Evolutionary conservation across 2,888 invertebrate genomes (phyloP).

Genomic region (Entomobrya proxima): DNA sequence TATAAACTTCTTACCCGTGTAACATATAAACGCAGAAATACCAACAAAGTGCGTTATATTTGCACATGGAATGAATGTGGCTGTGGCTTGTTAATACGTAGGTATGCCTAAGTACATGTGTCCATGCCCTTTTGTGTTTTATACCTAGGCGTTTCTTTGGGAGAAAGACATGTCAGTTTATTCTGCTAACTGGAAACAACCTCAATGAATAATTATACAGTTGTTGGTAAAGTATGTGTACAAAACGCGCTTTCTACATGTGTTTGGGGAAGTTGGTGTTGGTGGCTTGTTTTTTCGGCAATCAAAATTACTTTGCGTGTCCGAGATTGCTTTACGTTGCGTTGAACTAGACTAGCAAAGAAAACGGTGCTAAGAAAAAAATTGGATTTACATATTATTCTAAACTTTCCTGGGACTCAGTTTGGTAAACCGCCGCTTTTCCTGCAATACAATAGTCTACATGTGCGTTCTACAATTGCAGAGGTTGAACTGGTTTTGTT

Average conservation of each 20-base stretch:
- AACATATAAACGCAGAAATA: background rate
- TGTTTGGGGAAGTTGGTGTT: slow-evolving; percentile 1
- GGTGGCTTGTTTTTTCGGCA: slow-evolving; percentile 19
- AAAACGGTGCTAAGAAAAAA: background rate
- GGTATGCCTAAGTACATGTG: background rate
- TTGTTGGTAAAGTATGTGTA: background rate
- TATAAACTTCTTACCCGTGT: background rate
- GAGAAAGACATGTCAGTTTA: slow-evolving; percentile 53
- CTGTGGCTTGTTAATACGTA: background rate
- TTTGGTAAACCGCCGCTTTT: background rate
- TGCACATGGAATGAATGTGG: background rate
- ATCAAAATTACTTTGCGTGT: slow-evolving; percentile 35
- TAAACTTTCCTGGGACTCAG: background rate
- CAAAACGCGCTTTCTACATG: slow-evolving; percentile 30
- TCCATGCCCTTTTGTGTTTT: background rate
- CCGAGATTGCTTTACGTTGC: background rate
- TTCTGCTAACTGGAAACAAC: slow-evolving; percentile 62
- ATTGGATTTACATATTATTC: background rate
- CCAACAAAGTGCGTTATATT: background rate
- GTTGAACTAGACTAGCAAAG: background rate
- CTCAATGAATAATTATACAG: slow-evolving; percentile 61
- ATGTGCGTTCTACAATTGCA: background rate
- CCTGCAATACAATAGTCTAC: background rate
- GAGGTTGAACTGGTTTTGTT: slow-evolving; percentile 4
- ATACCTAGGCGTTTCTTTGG: background rate